Evolutionary conservation across 2,888 invertebrate genomes (phyloP).

Genomic region (Dendrolimus pini): DNA sequence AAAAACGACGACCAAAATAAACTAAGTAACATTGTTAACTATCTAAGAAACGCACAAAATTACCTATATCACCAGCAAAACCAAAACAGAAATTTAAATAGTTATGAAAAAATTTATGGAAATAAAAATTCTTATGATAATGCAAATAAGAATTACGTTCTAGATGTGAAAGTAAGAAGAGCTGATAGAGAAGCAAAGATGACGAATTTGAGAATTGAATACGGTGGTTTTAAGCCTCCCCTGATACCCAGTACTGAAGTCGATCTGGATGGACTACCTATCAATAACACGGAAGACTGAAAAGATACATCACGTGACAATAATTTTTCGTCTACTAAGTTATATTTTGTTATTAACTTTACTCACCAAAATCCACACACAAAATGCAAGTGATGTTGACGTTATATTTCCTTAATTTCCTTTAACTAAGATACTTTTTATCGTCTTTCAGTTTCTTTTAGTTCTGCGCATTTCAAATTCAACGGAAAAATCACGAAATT

Average conservation of each 20-base stretch:
- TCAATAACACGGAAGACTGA: slow-evolving; percentile 39
- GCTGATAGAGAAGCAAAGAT: slow-evolving; percentile 74
- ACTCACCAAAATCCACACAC: too few relatives aligned
- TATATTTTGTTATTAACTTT: too few relatives aligned
- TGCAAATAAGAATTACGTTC: slow-evolving; percentile 24
- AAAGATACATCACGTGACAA: too few relatives aligned
- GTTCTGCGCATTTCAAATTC: too few relatives aligned
- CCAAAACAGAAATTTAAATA: slow-evolving; percentile 10
- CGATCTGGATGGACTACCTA: slow-evolving; percentile 82
- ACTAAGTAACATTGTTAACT: slow-evolving; percentile 30
- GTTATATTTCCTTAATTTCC: too few relatives aligned
- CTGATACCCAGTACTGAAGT: slow-evolving; percentile 88
- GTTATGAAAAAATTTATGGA: slow-evolving; percentile 18
- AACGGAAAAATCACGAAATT: too few relatives aligned
- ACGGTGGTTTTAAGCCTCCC: slow-evolving; percentile 89
- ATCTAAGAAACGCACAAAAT: slow-evolving; percentile 27
- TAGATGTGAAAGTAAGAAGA: slow-evolving; percentile 67
- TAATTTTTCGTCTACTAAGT: too few relatives aligned
- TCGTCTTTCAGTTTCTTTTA: too few relatives aligned
- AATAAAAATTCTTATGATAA: slow-evolving; percentile 19
- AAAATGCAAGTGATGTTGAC: too few relatives aligned
- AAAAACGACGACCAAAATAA: slow-evolving; percentile 1
- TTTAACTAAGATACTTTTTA: too few relatives aligned
- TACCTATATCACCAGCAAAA: slow-evolving; percentile 29
- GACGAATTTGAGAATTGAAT: slow-evolving; percentile 81